phyloP scores from a whole-genome alignment of 2,888 invertebrate genomes.

The Schrankia costaestrigalis region DNA sequence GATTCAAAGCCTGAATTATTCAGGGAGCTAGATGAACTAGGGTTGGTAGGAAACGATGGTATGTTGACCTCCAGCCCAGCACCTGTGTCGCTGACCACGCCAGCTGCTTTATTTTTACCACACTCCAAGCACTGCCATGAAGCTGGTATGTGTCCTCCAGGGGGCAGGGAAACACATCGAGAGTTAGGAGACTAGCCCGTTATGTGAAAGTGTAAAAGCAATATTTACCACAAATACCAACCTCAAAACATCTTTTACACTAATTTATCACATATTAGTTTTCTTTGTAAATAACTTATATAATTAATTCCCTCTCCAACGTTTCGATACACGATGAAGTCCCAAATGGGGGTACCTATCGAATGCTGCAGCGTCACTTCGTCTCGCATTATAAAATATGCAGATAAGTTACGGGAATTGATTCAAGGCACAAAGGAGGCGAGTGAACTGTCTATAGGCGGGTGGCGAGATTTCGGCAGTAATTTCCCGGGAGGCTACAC shows the following conservation, averaged over 20 bases:
- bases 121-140: no score
- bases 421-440: constrained; percentile 75
- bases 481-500: constrained; percentile 74
- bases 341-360: constrained; percentile 50
- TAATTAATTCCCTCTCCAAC: constrained; percentile 27
- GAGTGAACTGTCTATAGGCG: constrained; percentile 65
- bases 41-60: no score
- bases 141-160: no score
- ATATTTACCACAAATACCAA: background rate
- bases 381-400: constrained; percentile 76
- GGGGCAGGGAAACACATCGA: no score
- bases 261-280: constrained; percentile 25
- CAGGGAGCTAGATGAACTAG: no score
- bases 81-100: no score
- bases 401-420: constrained; percentile 79
- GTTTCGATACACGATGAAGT: constrained; percentile 43
- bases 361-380: constrained; percentile 61
- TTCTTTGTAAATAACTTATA: constrained; percentile 32
- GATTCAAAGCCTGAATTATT: no score
- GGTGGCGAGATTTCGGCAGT: constrained; percentile 72
- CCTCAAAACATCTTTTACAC: no score
- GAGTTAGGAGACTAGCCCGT: no score
- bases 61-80: no score
- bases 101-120: no score
- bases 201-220: no score